Conservation (phyloP, 2,113 vertebrate species). For the Lethenteron camtschaticum region DNA sequence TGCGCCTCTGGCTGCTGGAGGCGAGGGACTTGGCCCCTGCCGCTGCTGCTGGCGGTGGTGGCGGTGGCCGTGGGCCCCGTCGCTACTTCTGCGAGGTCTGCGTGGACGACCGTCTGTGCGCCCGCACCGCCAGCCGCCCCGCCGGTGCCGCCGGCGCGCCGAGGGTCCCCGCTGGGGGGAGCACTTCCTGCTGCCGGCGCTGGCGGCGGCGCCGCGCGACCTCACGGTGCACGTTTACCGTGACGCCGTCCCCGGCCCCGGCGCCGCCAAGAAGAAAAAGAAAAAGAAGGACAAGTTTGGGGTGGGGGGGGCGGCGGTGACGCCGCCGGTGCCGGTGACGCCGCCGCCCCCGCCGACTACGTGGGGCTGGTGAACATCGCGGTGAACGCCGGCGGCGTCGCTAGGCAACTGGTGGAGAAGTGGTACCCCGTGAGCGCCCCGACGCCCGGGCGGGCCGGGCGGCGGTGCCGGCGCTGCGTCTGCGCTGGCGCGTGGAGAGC, state of each 20-base stretch:
- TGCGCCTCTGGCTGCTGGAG: constrained; percentile 70
- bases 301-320: background rate
- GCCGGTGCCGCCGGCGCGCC: constrained; percentile 19
- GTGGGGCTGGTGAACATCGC: constrained; percentile 35
- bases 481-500: constrained; percentile 46
- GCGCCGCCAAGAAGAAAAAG: background rate
- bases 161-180: constrained; percentile 37
- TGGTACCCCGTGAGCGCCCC: constrained; percentile 36
- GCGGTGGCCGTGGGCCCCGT: background rate
- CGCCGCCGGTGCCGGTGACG: no score
- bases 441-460: constrained; percentile 16
- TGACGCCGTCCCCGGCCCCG: constrained; percentile 11
- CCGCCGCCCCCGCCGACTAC: constrained; percentile 11
- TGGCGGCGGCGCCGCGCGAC: constrained; percentile 46
- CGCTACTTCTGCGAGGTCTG: constrained; percentile 52
- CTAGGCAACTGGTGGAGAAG: constrained; percentile 29
- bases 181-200: constrained; percentile 58
- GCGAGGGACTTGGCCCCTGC: constrained; percentile 34
- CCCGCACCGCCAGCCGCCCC: constrained; percentile 37
- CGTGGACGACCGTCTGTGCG: constrained; percentile 48
- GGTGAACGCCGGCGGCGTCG: constrained; percentile 18
- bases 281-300: background rate
- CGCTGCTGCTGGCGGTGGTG: background rate
- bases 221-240: constrained; percentile 40
- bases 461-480: constrained; percentile 28